Evolutionary conservation across 2,888 invertebrate species (phyloP).

Genomic region (Aphodius sticticus): DNA sequence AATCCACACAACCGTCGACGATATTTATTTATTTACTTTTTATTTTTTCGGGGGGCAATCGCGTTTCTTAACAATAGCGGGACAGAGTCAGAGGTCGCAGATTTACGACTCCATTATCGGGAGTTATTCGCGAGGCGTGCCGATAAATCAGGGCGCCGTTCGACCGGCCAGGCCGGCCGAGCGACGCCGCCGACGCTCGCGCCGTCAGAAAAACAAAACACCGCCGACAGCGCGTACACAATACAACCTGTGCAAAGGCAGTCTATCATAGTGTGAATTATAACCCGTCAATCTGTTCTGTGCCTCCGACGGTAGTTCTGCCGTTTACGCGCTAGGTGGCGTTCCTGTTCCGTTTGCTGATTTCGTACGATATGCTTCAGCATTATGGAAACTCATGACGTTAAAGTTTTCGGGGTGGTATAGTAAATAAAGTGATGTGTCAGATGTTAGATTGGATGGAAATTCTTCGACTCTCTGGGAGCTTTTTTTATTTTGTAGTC

Average conservation of each 20-base stretch:
- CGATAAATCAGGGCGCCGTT: constrained; percentile 27
- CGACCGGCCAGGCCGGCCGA: constrained; percentile 9
- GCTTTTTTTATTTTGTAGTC: no score
- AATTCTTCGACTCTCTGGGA: not conserved
- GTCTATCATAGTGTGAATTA: not conserved
- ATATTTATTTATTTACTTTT: not conserved
- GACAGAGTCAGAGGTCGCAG: constrained; percentile 10
- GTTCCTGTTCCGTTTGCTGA: not conserved
- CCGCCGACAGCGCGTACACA: constrained; percentile 4
- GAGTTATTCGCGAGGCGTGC: constrained; percentile 26
- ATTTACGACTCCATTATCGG: constrained; percentile 27
- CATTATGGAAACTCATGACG: not conserved
- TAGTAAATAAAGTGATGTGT: not conserved
- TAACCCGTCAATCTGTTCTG: not conserved
- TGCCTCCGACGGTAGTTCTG: not conserved
- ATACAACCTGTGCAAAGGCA: not conserved
- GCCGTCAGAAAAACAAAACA: constrained; percentile 35
- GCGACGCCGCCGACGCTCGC: not conserved
- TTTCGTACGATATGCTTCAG: not conserved
- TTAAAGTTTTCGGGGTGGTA: not conserved
- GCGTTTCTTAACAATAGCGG: constrained; percentile 13
- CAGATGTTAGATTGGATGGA: not conserved
- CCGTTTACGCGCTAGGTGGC: constrained; percentile 4
- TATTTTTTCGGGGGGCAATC: not conserved
- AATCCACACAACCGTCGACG: not conserved